phyloP scores from a whole-genome alignment of 2,113 vertebrate species.

The Desmodus rotundus region DNA sequence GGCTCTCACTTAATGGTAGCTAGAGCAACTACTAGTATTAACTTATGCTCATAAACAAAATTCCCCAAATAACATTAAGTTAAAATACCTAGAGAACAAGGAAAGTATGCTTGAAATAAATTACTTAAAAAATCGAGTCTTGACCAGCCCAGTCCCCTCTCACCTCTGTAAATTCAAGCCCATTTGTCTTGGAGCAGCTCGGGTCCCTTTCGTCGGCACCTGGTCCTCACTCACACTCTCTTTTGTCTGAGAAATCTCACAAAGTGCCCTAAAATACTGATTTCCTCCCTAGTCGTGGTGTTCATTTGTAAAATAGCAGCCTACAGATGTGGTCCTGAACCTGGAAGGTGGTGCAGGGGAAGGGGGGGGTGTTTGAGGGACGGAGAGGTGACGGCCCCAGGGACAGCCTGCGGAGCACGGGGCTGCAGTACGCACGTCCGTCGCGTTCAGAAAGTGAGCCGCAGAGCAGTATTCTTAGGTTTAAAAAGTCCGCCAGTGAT shows the following conservation, averaged over 20 bases:
- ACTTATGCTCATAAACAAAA: slow-evolving; percentile 12
- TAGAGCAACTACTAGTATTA: background rate
- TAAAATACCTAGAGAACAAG: background rate
- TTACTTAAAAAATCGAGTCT: background rate
- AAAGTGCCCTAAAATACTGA: background rate
- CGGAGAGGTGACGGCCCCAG: background rate
- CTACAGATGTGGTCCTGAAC: background rate
- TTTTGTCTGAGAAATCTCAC: background rate
- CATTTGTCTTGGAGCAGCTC: background rate
- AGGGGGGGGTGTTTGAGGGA: background rate
- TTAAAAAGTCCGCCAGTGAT: background rate
- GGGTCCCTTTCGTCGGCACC: background rate
- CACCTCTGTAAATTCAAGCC: background rate
- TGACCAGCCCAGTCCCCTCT: background rate
- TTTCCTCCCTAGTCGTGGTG: background rate
- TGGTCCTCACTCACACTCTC: background rate
- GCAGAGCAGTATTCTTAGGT: background rate
- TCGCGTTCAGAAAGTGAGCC: background rate
- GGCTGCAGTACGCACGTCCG: background rate
- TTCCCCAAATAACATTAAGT: background rate
- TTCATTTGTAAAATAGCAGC: background rate
- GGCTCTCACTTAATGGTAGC: background rate
- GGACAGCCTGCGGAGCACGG: background rate
- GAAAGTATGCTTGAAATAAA: background rate
- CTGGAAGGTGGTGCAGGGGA: background rate